phyloP scores from a whole-genome alignment of 1,140 invertebrate genomes.

The Drosophila rhopaloa region DNA sequence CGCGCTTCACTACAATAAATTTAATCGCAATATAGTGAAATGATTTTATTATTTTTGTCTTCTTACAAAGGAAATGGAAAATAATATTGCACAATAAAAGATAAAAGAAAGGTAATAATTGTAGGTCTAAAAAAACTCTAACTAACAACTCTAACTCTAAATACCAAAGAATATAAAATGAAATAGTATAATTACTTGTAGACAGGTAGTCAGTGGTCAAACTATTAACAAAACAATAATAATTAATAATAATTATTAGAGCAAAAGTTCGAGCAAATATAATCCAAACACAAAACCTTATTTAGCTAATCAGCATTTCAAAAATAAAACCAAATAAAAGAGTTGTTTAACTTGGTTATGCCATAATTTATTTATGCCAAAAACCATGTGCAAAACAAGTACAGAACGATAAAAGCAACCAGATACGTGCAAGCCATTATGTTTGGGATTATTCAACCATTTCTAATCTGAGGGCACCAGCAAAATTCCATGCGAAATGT shows the following conservation, averaged over 20 bases:
- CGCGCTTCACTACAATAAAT: background rate
- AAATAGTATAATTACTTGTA: too few relatives aligned
- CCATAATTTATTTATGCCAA: background rate
- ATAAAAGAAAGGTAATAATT: too few relatives aligned
- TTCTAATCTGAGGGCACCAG: slow-evolving; percentile 9
- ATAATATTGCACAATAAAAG: background rate
- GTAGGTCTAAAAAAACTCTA: too few relatives aligned
- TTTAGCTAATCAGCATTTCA: background rate
- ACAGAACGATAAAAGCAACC: background rate
- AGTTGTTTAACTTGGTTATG: too few relatives aligned
- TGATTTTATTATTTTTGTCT: background rate
- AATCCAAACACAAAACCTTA: too few relatives aligned
- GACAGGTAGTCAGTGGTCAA: too few relatives aligned
- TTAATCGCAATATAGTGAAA: background rate
- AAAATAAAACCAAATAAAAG: background rate
- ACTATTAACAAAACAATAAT: too few relatives aligned
- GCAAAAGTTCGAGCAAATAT: too few relatives aligned
- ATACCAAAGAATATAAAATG: too few relatives aligned
- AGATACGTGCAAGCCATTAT: background rate
- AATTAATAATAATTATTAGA: too few relatives aligned
- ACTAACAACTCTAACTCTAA: too few relatives aligned
- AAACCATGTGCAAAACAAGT: too few relatives aligned
- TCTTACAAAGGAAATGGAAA: background rate
- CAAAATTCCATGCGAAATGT: background rate
- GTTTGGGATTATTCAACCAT: slow-evolving; percentile 3